Evolutionary conservation across 2,113 vertebrate genomes (phyloP).

Genomic region (Pteropus alecto): DNA sequence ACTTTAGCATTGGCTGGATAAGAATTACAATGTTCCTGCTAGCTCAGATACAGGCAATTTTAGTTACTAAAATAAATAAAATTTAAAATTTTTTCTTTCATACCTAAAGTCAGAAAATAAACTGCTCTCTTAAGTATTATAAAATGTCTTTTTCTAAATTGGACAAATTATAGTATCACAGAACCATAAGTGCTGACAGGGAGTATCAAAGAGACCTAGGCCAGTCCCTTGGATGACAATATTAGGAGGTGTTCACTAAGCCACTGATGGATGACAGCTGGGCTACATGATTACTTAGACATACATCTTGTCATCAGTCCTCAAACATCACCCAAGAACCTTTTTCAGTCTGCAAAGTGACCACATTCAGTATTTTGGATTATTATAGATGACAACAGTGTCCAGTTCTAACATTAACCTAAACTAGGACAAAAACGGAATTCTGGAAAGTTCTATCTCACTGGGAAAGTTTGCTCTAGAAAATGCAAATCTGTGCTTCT

Average conservation of each 20-base stretch:
- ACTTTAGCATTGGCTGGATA: slow-evolving; percentile 58
- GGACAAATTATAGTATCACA: background rate
- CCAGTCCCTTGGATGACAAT: background rate
- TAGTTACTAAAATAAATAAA: slow-evolving; percentile 67
- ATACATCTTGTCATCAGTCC: slow-evolving; percentile 2
- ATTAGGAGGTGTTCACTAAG: background rate
- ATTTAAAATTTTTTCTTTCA: slow-evolving; percentile 46
- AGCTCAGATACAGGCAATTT: slow-evolving; percentile 58
- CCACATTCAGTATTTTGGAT: background rate
- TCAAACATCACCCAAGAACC: background rate
- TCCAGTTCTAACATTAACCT: slow-evolving; percentile 15
- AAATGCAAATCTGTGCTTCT: background rate
- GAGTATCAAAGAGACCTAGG: background rate
- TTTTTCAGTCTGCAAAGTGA: background rate
- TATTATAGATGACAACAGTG: background rate
- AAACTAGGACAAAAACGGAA: slow-evolving; percentile 19
- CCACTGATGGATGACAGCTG: background rate
- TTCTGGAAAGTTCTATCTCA: background rate
- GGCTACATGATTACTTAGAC: background rate
- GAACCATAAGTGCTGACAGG: background rate
- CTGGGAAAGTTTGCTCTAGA: background rate
- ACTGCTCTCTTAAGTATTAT: slow-evolving; percentile 41
- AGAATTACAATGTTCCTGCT: slow-evolving; percentile 62
- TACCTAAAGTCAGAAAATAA: slow-evolving; percentile 61
- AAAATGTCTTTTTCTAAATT: slow-evolving; percentile 22